A percentile compares a stretch with the other conserved stretches of the same genome.
Evolutionary conservation across 2,888 invertebrate species (phyloP).

Genomic region (Argynnis bischoffii): DNA sequence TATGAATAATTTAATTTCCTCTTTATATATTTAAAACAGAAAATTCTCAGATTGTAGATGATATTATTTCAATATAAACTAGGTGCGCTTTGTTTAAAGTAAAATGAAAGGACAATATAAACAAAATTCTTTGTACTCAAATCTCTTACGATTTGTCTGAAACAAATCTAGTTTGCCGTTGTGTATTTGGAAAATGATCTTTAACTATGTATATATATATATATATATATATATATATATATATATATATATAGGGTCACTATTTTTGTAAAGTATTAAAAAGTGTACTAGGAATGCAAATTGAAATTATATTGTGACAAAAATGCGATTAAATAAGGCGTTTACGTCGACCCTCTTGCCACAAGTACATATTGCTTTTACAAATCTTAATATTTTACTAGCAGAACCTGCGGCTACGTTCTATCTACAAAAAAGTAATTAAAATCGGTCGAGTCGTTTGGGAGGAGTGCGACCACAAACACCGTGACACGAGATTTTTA

Average conservation of each 20-base stretch:
- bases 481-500: too few relatives aligned
- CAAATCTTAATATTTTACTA: slow-evolving; percentile 11
- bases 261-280: neutral
- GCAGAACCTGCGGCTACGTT: too few relatives aligned
- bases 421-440: too few relatives aligned
- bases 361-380: slow-evolving; percentile 10
- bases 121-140: slow-evolving; percentile 9
- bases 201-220: neutral
- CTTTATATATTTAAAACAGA: neutral
- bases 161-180: neutral
- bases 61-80: slow-evolving; percentile 3
- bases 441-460: too few relatives aligned
- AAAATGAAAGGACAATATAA: slow-evolving; percentile 11
- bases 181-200: neutral
- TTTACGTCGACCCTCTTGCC: slow-evolving; percentile 1
- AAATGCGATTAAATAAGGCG: slow-evolving; percentile 19
- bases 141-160: neutral
- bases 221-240: too few relatives aligned
- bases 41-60: neutral
- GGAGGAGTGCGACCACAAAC: too few relatives aligned
- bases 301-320: slow-evolving; percentile 25
- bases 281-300: slow-evolving; percentile 5
- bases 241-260: too few relatives aligned
- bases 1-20: too few relatives aligned
- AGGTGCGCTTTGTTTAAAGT: neutral